Percentiles rank a stretch among this genome's conserved stretches.
Evolutionary conservation across 2,797 vertebrate genomes (phyloP).

Genomic region (Brachyalestes nurse): DNA sequence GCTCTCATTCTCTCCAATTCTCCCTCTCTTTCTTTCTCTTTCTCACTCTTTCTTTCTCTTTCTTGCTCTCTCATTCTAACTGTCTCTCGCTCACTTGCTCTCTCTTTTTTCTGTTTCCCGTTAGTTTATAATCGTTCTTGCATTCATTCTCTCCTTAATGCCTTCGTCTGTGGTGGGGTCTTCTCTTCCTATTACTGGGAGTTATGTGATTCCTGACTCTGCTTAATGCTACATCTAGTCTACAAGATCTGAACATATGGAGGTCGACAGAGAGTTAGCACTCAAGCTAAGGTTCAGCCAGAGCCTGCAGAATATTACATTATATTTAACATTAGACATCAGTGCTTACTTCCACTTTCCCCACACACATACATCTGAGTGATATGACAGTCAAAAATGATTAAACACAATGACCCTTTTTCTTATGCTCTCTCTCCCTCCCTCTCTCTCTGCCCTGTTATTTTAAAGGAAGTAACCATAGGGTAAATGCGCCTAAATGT

Average conservation of each 20-base stretch:
- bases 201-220: slow-evolving; percentile 1
- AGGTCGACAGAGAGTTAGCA: neutral
- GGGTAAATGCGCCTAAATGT: neutral
- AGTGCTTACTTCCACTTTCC: too few species aligned
- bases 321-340: too few species aligned
- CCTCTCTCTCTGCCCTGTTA: neutral
- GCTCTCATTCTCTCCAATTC: too few species aligned
- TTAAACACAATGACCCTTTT: too few species aligned
- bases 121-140: neutral
- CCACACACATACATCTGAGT: too few species aligned
- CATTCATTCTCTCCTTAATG: slow-evolving; percentile 22
- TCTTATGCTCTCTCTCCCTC: neutral
- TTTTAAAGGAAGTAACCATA: slow-evolving; percentile 10
- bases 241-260: neutral
- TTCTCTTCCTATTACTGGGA: too few species aligned
- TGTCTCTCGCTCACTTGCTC: neutral
- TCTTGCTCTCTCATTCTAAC: neutral
- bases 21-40: neutral
- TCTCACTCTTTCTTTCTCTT: neutral
- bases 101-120: neutral
- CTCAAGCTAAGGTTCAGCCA: neutral
- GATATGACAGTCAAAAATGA: neutral
- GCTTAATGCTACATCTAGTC: neutral
- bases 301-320: too few species aligned
- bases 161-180: slow-evolving; percentile 5